Base-by-base conservation (phyloP, 2,888 invertebrate genomes). In the Ectobius pallidus region DNA sequence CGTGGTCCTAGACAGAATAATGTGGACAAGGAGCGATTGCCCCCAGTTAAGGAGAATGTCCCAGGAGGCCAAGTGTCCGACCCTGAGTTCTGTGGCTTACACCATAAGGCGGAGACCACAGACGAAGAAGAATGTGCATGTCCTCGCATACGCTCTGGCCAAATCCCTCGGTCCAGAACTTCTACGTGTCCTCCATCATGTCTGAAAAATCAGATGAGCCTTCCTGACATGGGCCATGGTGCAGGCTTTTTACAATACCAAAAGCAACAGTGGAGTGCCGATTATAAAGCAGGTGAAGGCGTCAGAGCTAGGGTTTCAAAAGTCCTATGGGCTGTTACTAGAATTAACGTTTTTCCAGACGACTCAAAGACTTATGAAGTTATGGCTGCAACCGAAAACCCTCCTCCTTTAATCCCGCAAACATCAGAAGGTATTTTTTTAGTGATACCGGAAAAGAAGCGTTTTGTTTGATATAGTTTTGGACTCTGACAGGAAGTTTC, bases 241-340 rank as follows among this genome's bases (percentile, higher is more conserved):
- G 11, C 34, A 7, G 34, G 34, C 7, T n/a, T n/a, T n/a, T n/a
- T n/a, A n/a, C n/a, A n/a, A n/a, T n/a, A n/a, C n/a, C n/a, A n/a
- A n/a, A n/a, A n/a, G n/a, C n/a, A n/a, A n/a, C n/a, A n/a, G n/a
- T n/a, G n/a, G n/a, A n/a, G n/a, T n/a, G n/a, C n/a, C n/a, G n/a
- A n/a, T n/a, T n/a, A n/a, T n/a, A n/a, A n/a, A n/a, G n/a, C n/a
- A n/a, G n/a, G n/a, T n/a, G n/a, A n/a, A n/a, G n/a, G n/a, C n/a
- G n/a, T n/a, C n/a, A n/a, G n/a, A n/a, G n/a, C 49, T 18, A 18
- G 20, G 20, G 2, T 49, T 49, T 9, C 55, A 22, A 55, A 55
- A 25, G 55, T 55, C 2, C 55, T 55, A 9, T 65, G 63, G 63
- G 63, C 63, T 14, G 63, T 65, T 1, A 42, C 63, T 1, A 65